Base-by-base conservation (phyloP, 2,113 vertebrate genomes). In the Odobenus rosmarus region DNA sequence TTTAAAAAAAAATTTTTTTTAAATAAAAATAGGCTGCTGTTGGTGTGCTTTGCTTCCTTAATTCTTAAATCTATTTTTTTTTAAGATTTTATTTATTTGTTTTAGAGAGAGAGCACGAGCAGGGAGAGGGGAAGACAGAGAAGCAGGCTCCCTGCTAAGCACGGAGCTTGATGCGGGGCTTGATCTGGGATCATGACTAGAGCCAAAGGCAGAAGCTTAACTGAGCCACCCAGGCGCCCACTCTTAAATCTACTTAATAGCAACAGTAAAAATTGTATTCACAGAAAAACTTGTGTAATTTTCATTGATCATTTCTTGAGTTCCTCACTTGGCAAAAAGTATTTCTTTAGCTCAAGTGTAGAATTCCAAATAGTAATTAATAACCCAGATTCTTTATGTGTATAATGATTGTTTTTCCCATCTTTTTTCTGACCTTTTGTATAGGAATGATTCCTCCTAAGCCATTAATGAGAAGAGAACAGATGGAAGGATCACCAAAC, bases 371-470 rank as follows among this genome's bases (percentile, higher is more conserved):
- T 69, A 89, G 14, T 69, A 76, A 16, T 62, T 46, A 72, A 7
- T 90, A 81, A 77, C 9, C 16, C 49, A 28, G 62, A 71, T 69
- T 86, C 31, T 57, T 3, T 80, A 0, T n/a, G 23, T 93, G 18
- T 93, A 4, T 84, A 31, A 36, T 82, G 21, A 64, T 64, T 15
- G 2, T 80, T 61, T 77, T 12, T 69, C 61, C 77, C 18, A 55
- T 93, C 36, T 88, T 61, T 80, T 80, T 93, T 71, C 33, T 93
- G 31, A 82, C 62, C 33, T 21, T 98, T 79, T 39, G 2, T 97
- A 23, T 93, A 99, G 99, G 99, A 98, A 99, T 99, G 98, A 99
- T 99, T 98, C 99, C 99, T 97, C 99, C 99, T 4, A 99, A 99
- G 94, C 99, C 99, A 36, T 98, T 99, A 90, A 99, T 99, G 95